Evolutionary conservation across 2,888 invertebrate species (phyloP).

Genomic region (Pachycephus smyrnensis): DNA sequence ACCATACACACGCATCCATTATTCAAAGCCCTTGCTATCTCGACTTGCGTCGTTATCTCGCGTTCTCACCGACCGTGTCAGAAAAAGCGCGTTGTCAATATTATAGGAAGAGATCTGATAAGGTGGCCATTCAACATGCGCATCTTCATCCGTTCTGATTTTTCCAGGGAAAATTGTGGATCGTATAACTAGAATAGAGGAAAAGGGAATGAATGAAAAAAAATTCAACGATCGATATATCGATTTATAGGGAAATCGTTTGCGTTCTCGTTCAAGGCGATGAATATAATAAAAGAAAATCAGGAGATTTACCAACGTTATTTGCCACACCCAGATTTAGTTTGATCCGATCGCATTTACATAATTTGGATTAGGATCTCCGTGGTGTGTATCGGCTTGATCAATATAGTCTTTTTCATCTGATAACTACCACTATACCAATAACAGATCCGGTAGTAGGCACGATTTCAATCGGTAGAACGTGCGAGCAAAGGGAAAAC

Average conservation of each 20-base stretch:
- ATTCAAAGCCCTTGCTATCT: conserved; percentile 30
- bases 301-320: background rate
- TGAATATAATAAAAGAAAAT: background rate
- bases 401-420: background rate
- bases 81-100: background rate
- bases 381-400: background rate
- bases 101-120: background rate
- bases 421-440: background rate
- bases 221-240: background rate
- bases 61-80: background rate
- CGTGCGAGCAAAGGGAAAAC: background rate
- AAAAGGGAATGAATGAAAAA: background rate
- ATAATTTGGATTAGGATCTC: conserved; percentile 40
- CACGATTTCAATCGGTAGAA: background rate
- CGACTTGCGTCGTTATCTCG: background rate
- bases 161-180: background rate
- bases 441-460: background rate
- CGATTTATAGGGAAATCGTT: background rate
- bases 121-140: conserved; percentile 7
- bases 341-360: conserved; percentile 37
- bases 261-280: background rate
- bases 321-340: background rate
- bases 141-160: conserved; percentile 8
- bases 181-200: background rate
- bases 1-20: conserved; percentile 36